These are phyloP conservation scores for Hirtodrosophila cameraria DNA, from an alignment of 2,888 invertebrate genomes.

Conservation along the genomic window DNA sequence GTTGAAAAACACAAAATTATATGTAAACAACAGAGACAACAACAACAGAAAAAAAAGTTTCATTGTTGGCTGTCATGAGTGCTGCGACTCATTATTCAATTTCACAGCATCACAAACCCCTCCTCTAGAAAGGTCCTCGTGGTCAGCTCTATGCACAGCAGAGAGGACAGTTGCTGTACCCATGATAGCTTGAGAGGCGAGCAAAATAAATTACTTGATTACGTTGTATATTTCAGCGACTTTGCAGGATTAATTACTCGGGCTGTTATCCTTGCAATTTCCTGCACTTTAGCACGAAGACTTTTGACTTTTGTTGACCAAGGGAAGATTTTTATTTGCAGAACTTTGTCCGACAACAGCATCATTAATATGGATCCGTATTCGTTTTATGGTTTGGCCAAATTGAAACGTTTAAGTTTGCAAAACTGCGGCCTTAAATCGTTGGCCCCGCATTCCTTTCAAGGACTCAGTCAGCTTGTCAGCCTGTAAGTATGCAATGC, in stretches of 20 bases:
- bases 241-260: slow-evolving; percentile 71
- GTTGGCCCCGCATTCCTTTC: slow-evolving; percentile 83
- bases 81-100: slow-evolving; percentile 75
- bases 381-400: slow-evolving; percentile 86
- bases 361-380: slow-evolving; percentile 88
- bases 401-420: slow-evolving; percentile 84
- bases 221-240: slow-evolving; percentile 61
- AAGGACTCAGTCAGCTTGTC: slow-evolving; percentile 82
- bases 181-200: slow-evolving; percentile 9
- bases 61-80: slow-evolving; percentile 67
- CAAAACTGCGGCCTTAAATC: slow-evolving; percentile 84
- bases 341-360: slow-evolving; percentile 90
- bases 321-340: slow-evolving; percentile 67
- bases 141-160: slow-evolving; percentile 44
- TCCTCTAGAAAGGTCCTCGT: slow-evolving; percentile 58
- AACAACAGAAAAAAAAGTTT: slow-evolving; percentile 59
- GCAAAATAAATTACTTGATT: slow-evolving; percentile 74
- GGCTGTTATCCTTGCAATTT: slow-evolving; percentile 73
- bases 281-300: slow-evolving; percentile 56
- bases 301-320: slow-evolving; percentile 68
- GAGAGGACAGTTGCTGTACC: slow-evolving; percentile 20
- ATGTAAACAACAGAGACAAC: slow-evolving; percentile 41
- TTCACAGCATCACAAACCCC: slow-evolving; percentile 54
- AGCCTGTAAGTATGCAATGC: slow-evolving; percentile 83
- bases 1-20: slow-evolving; percentile 40